Percentiles rank a stretch among this genome's conserved stretches.
These are phyloP conservation scores for Elmis aenea DNA, from an alignment of 2,888 invertebrate species.

Conservation along the genomic window DNA sequence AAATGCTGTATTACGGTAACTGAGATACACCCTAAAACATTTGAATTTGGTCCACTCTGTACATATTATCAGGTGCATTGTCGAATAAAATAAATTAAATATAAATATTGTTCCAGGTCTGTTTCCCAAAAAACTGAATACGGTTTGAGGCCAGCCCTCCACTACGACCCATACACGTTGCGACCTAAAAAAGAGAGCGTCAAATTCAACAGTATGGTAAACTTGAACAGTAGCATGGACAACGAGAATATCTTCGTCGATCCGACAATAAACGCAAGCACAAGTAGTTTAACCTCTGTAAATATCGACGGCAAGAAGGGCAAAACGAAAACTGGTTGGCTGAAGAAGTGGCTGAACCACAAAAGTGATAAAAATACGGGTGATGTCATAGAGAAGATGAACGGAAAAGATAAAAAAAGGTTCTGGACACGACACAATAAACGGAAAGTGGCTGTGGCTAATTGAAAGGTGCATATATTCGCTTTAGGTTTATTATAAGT, in stretches of 20 bases:
- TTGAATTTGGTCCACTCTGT: no score
- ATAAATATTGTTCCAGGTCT: conserved; percentile 7
- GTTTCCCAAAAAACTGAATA: conserved; percentile 12
- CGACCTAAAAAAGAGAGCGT: conserved; percentile 26
- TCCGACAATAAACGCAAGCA: conserved; percentile 24
- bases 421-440: conserved; percentile 11
- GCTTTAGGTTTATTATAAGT: no score
- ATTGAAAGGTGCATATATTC: no score
- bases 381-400: conserved; percentile 9
- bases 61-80: no score
- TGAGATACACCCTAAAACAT: no score
- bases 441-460: conserved; percentile 16
- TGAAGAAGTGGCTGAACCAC: conserved; percentile 24
- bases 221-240: conserved; percentile 24
- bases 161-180: conserved; percentile 8
- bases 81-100: no score
- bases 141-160: not conserved
- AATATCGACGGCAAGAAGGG: conserved; percentile 22
- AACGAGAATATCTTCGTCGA: conserved; percentile 20
- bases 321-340: conserved; percentile 21
- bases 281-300: conserved; percentile 23
- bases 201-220: conserved; percentile 32
- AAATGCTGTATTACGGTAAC: no score
- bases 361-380: conserved; percentile 11
- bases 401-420: conserved; percentile 19